A percentile compares a stretch with the other conserved stretches of the same genome.
Conservation (phyloP, 2,113 vertebrate genomes). For the Gallinago jamesoni region DNA sequence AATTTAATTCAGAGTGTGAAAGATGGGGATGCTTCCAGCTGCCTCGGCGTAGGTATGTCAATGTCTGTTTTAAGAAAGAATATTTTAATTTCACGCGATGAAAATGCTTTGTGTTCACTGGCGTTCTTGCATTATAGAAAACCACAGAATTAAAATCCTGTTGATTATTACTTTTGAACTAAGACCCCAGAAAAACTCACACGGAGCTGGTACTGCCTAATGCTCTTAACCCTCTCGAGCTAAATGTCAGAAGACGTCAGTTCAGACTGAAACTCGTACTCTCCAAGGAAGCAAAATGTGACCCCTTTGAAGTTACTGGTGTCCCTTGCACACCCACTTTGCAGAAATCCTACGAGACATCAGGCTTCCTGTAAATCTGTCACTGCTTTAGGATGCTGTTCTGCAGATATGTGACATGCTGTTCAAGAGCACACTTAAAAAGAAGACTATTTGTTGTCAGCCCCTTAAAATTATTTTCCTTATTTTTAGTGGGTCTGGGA, state of each 20-base stretch:
- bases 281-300: background rate
- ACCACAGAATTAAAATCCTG: background rate
- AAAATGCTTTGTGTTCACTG: background rate
- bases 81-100: background rate
- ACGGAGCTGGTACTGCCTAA: background rate
- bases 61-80: background rate
- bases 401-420: background rate
- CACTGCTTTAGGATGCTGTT: background rate
- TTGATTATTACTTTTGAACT: background rate
- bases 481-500: background rate
- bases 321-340: background rate
- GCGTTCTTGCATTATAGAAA: background rate
- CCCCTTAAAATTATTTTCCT: background rate
- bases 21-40: slow-evolving; percentile 68
- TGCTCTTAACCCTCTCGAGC: background rate
- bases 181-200: background rate
- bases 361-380: background rate
- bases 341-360: background rate
- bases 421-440: background rate
- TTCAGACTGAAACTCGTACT: background rate
- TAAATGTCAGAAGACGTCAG: background rate
- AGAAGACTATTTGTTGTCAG: background rate
- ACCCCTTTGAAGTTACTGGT: background rate
- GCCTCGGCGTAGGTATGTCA: slow-evolving; percentile 65
- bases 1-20: slow-evolving; percentile 75